These are phyloP conservation scores for Hemichromis elongatus DNA, from an alignment of 2,113 vertebrate species.

Conservation along the genomic window DNA sequence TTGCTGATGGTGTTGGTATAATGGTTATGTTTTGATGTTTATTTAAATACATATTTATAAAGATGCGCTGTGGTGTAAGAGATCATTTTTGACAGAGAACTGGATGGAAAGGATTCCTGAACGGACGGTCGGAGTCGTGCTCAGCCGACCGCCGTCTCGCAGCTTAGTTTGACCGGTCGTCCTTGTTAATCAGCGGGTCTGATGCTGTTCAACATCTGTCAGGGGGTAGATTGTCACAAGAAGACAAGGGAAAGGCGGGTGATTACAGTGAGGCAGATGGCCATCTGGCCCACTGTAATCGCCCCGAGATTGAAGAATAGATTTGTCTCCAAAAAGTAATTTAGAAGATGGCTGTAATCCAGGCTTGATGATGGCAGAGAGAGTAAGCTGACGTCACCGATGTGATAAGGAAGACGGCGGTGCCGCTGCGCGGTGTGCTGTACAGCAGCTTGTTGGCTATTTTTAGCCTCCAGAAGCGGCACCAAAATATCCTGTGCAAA, in stretches of 20 bases:
- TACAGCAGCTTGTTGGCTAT: conserved; percentile 44
- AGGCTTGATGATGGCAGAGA: conserved; percentile 51
- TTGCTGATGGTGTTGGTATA: background rate
- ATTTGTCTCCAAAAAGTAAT: conserved; percentile 78
- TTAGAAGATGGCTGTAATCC: conserved; percentile 73
- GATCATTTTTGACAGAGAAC: background rate
- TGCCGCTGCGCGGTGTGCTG: background rate
- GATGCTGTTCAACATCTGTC: conserved; percentile 60
- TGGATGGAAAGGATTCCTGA: conserved; percentile 16
- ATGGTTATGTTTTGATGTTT: conserved; percentile 18
- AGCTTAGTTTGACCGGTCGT: conserved; percentile 6
- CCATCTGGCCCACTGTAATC: conserved; percentile 27
- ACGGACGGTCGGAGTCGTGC: background rate
- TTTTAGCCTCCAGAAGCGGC: conserved; percentile 33
- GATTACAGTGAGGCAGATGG: conserved; percentile 70
- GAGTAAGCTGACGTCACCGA: conserved; percentile 44
- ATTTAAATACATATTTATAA: conserved; percentile 28
- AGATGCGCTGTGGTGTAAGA: background rate
- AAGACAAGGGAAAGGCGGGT: conserved; percentile 21
- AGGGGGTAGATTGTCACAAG: conserved; percentile 39
- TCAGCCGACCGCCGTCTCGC: background rate
- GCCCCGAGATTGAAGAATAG: conserved; percentile 72
- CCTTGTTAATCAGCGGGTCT: conserved; percentile 50
- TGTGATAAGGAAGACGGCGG: conserved; percentile 45
- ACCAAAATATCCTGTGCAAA: conserved; percentile 21